These are phyloP conservation scores for Propithecus coquereli DNA, from an alignment of 2,113 vertebrate species.

Conservation along the genomic window DNA sequence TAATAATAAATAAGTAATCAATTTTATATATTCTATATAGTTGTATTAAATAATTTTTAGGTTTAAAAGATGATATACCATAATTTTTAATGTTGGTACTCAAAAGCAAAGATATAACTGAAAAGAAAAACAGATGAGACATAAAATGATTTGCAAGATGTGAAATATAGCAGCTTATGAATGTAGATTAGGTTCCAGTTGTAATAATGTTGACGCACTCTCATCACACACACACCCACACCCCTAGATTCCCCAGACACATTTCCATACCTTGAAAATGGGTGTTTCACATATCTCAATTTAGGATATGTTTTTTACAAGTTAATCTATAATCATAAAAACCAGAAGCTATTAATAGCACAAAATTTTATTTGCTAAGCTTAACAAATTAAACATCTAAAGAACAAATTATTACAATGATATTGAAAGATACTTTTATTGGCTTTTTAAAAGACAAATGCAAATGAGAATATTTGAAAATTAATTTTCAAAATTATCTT, in stretches of 20 bases:
- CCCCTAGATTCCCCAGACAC: not conserved
- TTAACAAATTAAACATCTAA: conserved; percentile 59
- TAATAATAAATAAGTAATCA: conserved; percentile 70
- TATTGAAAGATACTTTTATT: conserved; percentile 68
- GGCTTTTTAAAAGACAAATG: conserved; percentile 66
- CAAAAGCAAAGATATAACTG: conserved; percentile 74
- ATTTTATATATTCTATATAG: conserved; percentile 71
- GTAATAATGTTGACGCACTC: conserved; percentile 50
- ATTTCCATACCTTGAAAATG: conserved; percentile 61
- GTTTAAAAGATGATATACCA: conserved; percentile 74
- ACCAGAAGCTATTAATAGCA: conserved; percentile 58
- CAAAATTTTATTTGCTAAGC: conserved; percentile 61
- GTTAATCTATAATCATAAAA: conserved; percentile 63
- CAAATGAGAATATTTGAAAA: conserved; percentile 69
- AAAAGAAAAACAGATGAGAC: conserved; percentile 70
- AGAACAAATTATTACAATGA: conserved; percentile 66
- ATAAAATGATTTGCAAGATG: conserved; percentile 66
- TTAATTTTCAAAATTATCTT: conserved; percentile 68
- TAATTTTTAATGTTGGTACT: conserved; percentile 71
- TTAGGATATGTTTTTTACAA: conserved; percentile 58
- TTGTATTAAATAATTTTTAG: conserved; percentile 76
- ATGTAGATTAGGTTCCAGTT: conserved; percentile 78
- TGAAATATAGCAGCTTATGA: conserved; percentile 54
- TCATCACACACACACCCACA: not conserved
- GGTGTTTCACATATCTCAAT: conserved; percentile 33